Base-by-base conservation (phyloP, 1,140 invertebrate species). In the Sycophila sp. region DNA sequence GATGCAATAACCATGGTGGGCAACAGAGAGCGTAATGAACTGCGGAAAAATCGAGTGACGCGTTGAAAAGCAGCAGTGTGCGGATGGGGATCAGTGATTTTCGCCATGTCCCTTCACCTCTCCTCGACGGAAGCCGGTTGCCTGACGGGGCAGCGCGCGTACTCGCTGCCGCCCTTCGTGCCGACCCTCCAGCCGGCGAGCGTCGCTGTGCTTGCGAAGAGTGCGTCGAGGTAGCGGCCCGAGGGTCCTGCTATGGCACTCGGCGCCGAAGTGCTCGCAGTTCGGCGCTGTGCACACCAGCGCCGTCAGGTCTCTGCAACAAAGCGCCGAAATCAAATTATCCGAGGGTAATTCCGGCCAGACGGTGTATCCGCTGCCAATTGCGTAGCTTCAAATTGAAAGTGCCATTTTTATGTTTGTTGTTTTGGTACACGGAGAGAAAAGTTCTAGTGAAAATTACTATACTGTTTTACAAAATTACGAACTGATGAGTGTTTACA, bases 121-220 rank as follows among this genome's bases (percentile, higher is more conserved):
- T 86, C 84, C 42, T 86, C 85, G 58, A 85, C 77, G 68, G 83
- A 85, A 77, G 80, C 75, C 36, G 85, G 81, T 26, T 85, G 83
- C 66, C 80, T 78, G 11, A 85, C 72, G 10, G 85, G 85, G 72
- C 83, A 85, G 60, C 80, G 81, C 47, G 82, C 79, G 49, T 85
- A 86, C 34, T 85, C 83, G 59, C 84, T 83, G 78, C 80, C 83
- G 69, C 78, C 80, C 1, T n/a, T 36, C 45, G 80, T 72, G 2
- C 72, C 70, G 6, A 76, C 74, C 49, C 82, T 75, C 85, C 83
- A 85, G 65, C 80, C 79, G 3, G 77, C 73, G 49, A 85, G 55
- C 81, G 83, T 74, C 77, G 78, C 32, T 78, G 74, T 56, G 80
- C 70, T 15, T 77, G 73, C 6, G 82, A 76, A 17, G 80, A 63